These are phyloP conservation scores for Ursus arctos DNA, from an alignment of 2,113 vertebrate genomes.

Conservation along the genomic window DNA sequence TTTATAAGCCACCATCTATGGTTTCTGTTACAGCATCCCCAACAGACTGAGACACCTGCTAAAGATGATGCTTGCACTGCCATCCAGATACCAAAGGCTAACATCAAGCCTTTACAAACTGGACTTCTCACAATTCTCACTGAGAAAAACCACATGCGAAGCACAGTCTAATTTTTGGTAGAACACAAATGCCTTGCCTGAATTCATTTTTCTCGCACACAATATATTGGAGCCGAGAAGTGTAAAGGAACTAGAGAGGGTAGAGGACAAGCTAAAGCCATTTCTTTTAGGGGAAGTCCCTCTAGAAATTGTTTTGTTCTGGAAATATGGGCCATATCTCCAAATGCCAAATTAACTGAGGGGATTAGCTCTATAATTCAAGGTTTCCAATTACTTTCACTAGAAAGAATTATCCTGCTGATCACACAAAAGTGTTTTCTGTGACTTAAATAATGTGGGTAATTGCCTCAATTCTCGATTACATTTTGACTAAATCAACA, in stretches of 20 bases:
- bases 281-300: not conserved
- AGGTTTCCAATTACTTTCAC: not conserved
- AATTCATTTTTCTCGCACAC: not conserved
- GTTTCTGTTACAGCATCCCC: not conserved
- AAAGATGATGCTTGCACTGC: not conserved
- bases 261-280: too few relatives aligned
- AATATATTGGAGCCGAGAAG: not conserved
- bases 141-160: not conserved
- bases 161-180: not conserved
- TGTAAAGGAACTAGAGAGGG: not conserved
- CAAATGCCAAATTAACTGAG: not conserved
- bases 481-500: not conserved
- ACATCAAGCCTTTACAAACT: not conserved
- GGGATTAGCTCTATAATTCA: not conserved
- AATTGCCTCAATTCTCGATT: not conserved
- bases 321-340: not conserved
- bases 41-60: not conserved
- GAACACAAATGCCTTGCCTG: not conserved
- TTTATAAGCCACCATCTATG: not conserved
- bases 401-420: not conserved
- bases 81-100: not conserved
- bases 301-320: not conserved
- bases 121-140: not conserved
- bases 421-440: not conserved
- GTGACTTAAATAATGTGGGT: not conserved